Evolutionary conservation across 2,797 vertebrate species (phyloP), one percentile per base, ranked within the genome.

Genomic region (Hippocampus kuda): DNA sequence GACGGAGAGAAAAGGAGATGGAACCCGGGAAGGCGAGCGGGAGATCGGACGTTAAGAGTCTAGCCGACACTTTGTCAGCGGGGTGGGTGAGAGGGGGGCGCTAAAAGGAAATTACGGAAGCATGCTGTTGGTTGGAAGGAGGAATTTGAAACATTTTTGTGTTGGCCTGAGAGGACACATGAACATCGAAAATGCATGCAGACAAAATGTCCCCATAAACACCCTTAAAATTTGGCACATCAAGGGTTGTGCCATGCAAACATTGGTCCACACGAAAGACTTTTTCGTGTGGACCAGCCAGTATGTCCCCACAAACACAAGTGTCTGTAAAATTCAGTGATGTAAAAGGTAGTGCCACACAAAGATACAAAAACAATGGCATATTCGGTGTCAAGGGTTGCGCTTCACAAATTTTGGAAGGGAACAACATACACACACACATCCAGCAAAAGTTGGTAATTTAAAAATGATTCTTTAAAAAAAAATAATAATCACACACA

Each of bases 71-170:
- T 83, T 78, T 84, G 84, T 80, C 81, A 84, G 83, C 81, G 75
- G 49, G 49, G 46, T 48, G 12, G 34, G 34, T 38, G 34, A 38
- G 44, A 13, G 87, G 86, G 76, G 42, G 73, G 87, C 1, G 63
- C 78, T 93, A 86, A 88, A 86, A 87, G 79, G 84, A 84, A 87
- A 87, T 86, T 86, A 88, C 88, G 85, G 87, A 84, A 76, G 62
- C 81, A 78, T 22, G 78, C 80, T 75, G 71, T 75, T 75, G 57
- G 2, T 57, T 57, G 13, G 3, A 75, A 64, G 67, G 69, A 57
- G 44, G 3, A 4, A 6, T 11, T 27, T 59, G 66, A 54, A 48
- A 42, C 22, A 15, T 12, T 24, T 63, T 34, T 0, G 12, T 59
- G 54, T 15, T 11, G 11, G 24, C 41, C 11, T 16, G 64, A 27